Evolutionary conservation across 2,888 invertebrate genomes (phyloP), one percentile per base, ranked within the genome.

Genomic region (Unio delphinus): DNA sequence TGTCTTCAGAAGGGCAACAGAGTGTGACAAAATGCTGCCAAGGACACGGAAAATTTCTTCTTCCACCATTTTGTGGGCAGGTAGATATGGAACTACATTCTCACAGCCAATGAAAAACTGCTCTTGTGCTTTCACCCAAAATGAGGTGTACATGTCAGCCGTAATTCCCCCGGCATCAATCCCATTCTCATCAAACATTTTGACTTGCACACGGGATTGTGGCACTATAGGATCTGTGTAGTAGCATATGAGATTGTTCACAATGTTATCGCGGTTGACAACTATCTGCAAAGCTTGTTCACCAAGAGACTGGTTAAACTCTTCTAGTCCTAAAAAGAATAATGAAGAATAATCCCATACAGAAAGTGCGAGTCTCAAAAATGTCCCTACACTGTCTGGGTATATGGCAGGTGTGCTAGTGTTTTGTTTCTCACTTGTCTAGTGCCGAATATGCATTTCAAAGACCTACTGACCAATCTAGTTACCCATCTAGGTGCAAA

Each of bases 91-190:
- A 58, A 77, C 73, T 64, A 66, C 66, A 30, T 60, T 45, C 34
- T 68, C 75, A 59, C 63, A 67, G 30, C 69, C 71, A 45, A 23
- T n/a, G 63, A 73, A 73, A 64, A 59, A 73, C 45, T 65, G 56
- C 30, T 68, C 68, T 55, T 66, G 61, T 26, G 65, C 73, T 45
- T 63, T 64, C 57, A 66, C 64, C 77, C 77, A 77, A 56, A 77
- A 77, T 18, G 77, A 73, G 0, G 77, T 77, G 63, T 66, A 77
- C 65, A 75, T 72, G 61, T 77, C 77, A 23, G 66, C 55, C 18
- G 73, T 70, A 11, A 77, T 73, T 17, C 77, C 77, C 15, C 77
- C 77, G 68, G 70, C 71, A 30, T 77, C 77, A 6, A 71, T 64
- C 2, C 77, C 77, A n/a, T 73, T 67, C 66, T 77, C 77, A 5